phyloP scores from a whole-genome alignment of 2,113 vertebrate genomes.

The Tachuris rubrigastra region DNA sequence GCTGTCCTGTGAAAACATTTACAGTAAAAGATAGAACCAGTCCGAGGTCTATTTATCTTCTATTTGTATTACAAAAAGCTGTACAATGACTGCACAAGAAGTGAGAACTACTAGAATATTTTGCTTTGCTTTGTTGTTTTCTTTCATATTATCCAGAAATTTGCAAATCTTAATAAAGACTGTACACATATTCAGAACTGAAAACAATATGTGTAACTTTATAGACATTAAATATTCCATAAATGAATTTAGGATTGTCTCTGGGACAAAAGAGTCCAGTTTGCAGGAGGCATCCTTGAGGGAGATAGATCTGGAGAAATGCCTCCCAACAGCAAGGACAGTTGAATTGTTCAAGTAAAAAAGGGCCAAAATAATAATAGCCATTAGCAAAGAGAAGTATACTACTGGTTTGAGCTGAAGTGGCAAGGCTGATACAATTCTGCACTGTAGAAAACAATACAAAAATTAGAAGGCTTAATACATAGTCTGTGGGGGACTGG shows the following conservation, averaged over 20 bases:
- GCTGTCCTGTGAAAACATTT: not conserved
- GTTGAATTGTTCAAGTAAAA: not conserved
- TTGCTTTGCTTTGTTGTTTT: not conserved
- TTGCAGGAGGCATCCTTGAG: not conserved
- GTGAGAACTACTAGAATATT: not conserved
- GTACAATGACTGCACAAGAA: not conserved
- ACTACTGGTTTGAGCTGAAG: not conserved
- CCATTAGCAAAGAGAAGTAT: not conserved
- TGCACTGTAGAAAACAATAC: not conserved
- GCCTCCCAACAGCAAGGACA: not conserved
- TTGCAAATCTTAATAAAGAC: not conserved
- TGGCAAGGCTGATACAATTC: not conserved
- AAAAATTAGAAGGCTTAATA: not conserved
- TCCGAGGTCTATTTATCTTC: not conserved
- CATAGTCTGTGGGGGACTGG: no score
- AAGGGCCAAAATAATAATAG: not conserved
- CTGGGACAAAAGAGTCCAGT: not conserved
- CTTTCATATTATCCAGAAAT: not conserved
- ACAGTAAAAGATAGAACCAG: not conserved
- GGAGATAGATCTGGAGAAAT: constrained; percentile 5
- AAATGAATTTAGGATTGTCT: not conserved
- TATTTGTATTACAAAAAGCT: not conserved
- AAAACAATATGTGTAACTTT: not conserved
- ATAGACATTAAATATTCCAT: not conserved
- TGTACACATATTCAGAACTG: not conserved